Base-by-base conservation (phyloP, 2,888 invertebrate species). In the Cyaniris semiargus region DNA sequence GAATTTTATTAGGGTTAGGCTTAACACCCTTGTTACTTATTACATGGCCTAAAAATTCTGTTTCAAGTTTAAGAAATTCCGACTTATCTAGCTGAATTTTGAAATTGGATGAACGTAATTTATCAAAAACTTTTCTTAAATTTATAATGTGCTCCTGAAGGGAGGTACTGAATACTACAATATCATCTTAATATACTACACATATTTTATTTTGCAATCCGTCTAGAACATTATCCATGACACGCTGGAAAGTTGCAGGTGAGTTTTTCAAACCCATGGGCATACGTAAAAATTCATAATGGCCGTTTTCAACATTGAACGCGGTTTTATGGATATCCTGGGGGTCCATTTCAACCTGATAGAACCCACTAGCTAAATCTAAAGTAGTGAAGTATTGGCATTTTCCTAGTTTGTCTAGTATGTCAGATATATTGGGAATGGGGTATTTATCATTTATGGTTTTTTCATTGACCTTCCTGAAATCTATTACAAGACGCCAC, bases 41-140 rank as follows among this genome's bases (percentile, higher is more conserved):
- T 38, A 71, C 21, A 44, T 71, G 71, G 21, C 71, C 71, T 38
- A 71, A 18, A 44, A 38, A 71, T 38, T 34, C 38, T 7, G 71
- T 71, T 21, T 71, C 71, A 5, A 71, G 71, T 34, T 71, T 71
- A 15, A 44, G 10, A 44, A 71, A 71, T 38, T 71, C 71, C 0
- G 81, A 84, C 15, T 84, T 84, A 53, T 84, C 82, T 79, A 82
- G 79, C 23, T 83, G 83, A 8, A 83, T 81, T 78, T 85, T 83
- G 34, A 84, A 82, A 70, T 83, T 84, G 0, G 80, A 80, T 8
- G 82, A 81, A 1, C 82, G 31, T 0, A 83, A 72, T 78, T 80
- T 78, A 15, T 79, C 4, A 34, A 84, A 84, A 0, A 85, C 82
- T 21, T 81, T 81, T 48, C 80, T 77, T n/a, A 18, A 72, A 18